Conservation (phyloP, 2,888 invertebrate species). For the Pachydiplax longipennis region DNA sequence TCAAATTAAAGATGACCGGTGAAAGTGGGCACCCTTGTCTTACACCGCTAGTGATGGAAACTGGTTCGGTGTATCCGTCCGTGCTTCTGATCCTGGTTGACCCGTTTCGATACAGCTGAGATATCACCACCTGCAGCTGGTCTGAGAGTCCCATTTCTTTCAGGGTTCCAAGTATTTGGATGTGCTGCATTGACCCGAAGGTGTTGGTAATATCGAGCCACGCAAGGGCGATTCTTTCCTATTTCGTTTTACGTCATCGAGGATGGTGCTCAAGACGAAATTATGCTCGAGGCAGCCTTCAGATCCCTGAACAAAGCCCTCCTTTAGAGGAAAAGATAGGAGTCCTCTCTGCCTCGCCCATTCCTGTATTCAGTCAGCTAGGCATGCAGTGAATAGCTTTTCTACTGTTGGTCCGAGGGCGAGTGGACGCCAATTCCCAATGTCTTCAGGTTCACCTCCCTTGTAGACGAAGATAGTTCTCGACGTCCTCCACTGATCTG, state of each 20-base stretch:
- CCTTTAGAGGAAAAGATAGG: conserved; percentile 53
- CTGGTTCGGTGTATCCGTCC: not conserved
- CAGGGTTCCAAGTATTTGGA: conserved; percentile 53
- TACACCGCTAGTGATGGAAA: conserved; percentile 52
- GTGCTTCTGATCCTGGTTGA: conserved; percentile 27
- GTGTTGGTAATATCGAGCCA: conserved; percentile 52
- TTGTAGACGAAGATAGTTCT: too few relatives aligned
- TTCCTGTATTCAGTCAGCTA: conserved; percentile 51
- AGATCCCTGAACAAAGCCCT: conserved; percentile 56
- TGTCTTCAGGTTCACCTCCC: too few relatives aligned
- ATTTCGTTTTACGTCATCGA: conserved; percentile 51
- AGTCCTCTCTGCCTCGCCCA: conserved; percentile 49
- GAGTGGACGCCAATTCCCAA: not conserved
- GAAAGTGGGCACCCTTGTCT: conserved; percentile 56
- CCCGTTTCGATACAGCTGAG: conserved; percentile 47
- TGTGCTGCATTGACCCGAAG: conserved; percentile 57
- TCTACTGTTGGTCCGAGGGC: not conserved
- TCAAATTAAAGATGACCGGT: conserved; percentile 56
- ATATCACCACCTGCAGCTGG: not conserved
- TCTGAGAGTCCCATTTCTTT: conserved; percentile 51
- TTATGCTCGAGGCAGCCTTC: conserved; percentile 57
- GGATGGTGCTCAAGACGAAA: conserved; percentile 54
- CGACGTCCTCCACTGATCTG: too few relatives aligned
- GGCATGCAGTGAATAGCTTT: not conserved
- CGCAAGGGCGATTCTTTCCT: conserved; percentile 51